Evolutionary conservation across 2,797 vertebrate genomes (phyloP).

Genomic region (Phoxinus dragarum): DNA sequence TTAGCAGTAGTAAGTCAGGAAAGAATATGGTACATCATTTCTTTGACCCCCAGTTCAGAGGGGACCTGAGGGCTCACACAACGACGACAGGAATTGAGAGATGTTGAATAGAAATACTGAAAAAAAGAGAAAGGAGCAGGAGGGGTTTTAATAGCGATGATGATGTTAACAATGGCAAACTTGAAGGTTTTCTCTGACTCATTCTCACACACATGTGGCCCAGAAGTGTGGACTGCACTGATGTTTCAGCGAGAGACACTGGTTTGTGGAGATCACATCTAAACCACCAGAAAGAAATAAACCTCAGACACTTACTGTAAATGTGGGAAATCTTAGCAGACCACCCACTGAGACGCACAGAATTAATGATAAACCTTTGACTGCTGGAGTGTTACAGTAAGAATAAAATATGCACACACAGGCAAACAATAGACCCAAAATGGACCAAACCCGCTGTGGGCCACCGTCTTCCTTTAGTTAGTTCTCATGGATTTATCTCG

Average conservation of each 20-base stretch:
- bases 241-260: conserved; percentile 31
- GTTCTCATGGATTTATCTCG: neutral
- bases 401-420: neutral
- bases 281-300: conserved; percentile 43
- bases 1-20: neutral
- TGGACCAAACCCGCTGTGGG: neutral
- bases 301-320: conserved; percentile 50
- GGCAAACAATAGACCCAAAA: neutral
- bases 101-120: conserved; percentile 2
- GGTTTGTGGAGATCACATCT: conserved; percentile 51
- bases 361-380: conserved; percentile 19
- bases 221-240: conserved; percentile 51
- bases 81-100: conserved; percentile 12
- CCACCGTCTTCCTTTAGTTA: neutral
- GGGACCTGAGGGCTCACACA: conserved; percentile 28
- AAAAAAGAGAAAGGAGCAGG: neutral
- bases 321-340: conserved; percentile 38
- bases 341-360: conserved; percentile 30
- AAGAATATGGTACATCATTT: conserved; percentile 26
- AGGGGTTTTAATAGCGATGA: conserved; percentile 16
- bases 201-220: conserved; percentile 52
- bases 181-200: conserved; percentile 62
- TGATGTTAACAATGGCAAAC: conserved; percentile 36
- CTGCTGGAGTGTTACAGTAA: conserved; percentile 6
- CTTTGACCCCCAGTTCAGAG: conserved; percentile 28